These are phyloP conservation scores for Nannoperca obscura DNA, from an alignment of 2,797 vertebrate species.

Conservation along the genomic window DNA sequence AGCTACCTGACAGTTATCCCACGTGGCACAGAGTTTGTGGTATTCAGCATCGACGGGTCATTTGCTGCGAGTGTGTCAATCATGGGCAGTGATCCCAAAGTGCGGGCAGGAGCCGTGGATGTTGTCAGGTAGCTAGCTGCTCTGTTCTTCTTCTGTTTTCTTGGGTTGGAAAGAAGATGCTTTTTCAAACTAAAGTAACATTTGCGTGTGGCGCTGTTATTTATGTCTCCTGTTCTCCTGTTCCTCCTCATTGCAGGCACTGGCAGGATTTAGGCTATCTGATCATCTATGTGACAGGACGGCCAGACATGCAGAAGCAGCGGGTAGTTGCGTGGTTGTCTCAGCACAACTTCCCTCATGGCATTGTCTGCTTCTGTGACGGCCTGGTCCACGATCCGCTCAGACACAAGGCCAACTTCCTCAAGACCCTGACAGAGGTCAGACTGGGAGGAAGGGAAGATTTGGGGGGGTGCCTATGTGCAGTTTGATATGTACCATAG, in stretches of 20 bases:
- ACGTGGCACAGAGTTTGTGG: constrained; percentile 94
- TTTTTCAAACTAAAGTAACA: not conserved
- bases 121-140: constrained; percentile 91
- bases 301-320: constrained; percentile 99
- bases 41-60: constrained; percentile 98
- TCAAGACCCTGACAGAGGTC: constrained; percentile 94
- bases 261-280: constrained; percentile 99
- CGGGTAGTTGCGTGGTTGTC: constrained; percentile 98
- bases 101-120: constrained; percentile 96
- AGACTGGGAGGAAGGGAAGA: constrained; percentile 18
- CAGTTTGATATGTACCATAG: constrained; percentile 2
- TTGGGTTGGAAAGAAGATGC: constrained; percentile 3
- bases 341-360: constrained; percentile 99
- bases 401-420: constrained; percentile 97
- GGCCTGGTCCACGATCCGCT: constrained; percentile 97
- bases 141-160: constrained; percentile 2
- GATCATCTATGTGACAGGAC: constrained; percentile 98
- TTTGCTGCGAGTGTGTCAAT: constrained; percentile 99
- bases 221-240: constrained; percentile 21
- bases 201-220: not conserved
- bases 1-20: constrained; percentile 97
- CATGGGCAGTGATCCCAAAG: constrained; percentile 99
- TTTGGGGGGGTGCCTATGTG: not conserved
- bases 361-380: constrained; percentile 98
- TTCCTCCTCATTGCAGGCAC: constrained; percentile 84